Percentiles rank a stretch among this genome's conserved stretches.
Conservation (phyloP, 2,797 vertebrate species). For the Falco naumanni region DNA sequence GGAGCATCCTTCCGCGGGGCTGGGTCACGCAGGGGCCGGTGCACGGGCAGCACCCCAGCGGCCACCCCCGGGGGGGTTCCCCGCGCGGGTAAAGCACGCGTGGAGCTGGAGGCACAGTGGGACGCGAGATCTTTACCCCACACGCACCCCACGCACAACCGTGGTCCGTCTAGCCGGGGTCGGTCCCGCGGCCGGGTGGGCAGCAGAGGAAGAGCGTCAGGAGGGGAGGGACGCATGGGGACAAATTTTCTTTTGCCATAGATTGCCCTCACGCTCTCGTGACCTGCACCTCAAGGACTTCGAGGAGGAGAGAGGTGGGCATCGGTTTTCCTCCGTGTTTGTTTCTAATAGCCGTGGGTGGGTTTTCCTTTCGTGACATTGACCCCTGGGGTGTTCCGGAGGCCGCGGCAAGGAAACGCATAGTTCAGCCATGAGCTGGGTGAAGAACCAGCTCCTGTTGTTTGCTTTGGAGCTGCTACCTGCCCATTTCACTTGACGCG, state of each 20-base stretch:
- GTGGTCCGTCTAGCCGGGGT: too few species aligned
- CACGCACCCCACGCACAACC: accelerated
- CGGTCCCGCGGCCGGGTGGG: neutral
- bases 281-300: neutral
- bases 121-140: neutral
- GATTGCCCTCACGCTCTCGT: too few species aligned
- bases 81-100: neutral
- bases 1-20: neutral
- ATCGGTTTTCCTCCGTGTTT: neutral
- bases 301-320: neutral
- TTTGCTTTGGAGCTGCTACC: neutral
- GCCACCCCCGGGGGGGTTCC: neutral
- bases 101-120: neutral
- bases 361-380: neutral
- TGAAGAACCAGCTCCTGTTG: neutral
- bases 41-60: neutral
- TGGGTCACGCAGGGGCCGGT: neutral
- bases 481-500: neutral
- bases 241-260: neutral
- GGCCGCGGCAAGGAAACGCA: neutral
- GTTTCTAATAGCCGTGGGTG: neutral
- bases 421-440: neutral
- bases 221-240: neutral
- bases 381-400: neutral
- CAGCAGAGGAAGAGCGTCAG: neutral